These are phyloP conservation scores for Haplochromis vanheusdeni DNA, from an alignment of 2,113 vertebrate genomes.

Conservation along the genomic window DNA sequence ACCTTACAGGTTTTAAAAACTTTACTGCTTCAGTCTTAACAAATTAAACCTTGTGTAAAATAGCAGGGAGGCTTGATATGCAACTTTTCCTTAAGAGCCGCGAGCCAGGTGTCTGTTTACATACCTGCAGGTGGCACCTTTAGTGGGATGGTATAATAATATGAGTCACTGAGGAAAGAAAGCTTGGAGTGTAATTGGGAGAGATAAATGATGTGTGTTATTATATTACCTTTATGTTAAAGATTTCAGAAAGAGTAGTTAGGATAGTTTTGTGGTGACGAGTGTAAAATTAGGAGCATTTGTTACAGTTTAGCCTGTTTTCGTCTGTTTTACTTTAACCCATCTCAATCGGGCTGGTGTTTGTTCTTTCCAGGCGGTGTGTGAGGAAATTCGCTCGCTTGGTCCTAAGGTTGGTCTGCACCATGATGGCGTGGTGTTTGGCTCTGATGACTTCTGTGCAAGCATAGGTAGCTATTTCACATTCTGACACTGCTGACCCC, in stretches of 20 bases:
- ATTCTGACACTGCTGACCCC: neutral
- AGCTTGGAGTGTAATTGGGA: neutral
- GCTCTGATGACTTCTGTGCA: conserved; percentile 98
- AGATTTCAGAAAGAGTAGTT: neutral
- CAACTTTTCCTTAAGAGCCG: neutral
- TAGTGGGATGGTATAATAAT: neutral
- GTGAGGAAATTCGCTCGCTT: conserved; percentile 76
- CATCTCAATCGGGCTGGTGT: neutral
- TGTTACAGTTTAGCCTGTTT: neutral
- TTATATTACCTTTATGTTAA: neutral
- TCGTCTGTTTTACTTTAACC: neutral
- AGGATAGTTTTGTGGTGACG: neutral
- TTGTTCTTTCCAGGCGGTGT: conserved; percentile 79
- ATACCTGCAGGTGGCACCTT: neutral
- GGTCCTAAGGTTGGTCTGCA: conserved; percentile 79
- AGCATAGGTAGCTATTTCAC: conserved; percentile 84
- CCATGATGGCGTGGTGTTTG: conserved; percentile 91
- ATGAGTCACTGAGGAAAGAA: neutral
- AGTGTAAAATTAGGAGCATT: neutral
- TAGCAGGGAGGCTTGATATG: neutral
- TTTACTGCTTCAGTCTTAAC: neutral
- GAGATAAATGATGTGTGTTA: neutral
- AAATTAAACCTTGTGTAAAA: neutral
- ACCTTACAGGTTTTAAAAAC: neutral
- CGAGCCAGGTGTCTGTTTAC: neutral